These are phyloP conservation scores for Malacoraja senta DNA, from an alignment of 2,797 vertebrate species.

Conservation along the genomic window DNA sequence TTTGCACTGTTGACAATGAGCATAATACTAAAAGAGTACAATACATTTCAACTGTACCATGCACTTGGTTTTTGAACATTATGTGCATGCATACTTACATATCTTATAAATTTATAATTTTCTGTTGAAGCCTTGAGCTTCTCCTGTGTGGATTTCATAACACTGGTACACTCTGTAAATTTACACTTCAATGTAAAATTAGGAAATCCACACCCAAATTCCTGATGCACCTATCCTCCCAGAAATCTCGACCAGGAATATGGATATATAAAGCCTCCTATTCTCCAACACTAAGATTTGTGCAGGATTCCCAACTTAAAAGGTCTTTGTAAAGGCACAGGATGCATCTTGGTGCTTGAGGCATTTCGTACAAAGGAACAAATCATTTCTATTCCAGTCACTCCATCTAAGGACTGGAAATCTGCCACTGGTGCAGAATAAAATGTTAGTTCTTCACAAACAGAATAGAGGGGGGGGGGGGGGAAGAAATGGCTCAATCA, in stretches of 20 bases:
- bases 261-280: not conserved
- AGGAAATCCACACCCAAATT: not conserved
- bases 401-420: not conserved
- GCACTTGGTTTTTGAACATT: not conserved
- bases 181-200: not conserved
- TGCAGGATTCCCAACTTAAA: not conserved
- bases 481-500: not conserved
- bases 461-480: not conserved
- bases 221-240: not conserved
- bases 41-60: not conserved
- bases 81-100: not conserved
- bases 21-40: not conserved
- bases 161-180: not conserved
- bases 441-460: not conserved
- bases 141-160: not conserved
- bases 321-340: not conserved
- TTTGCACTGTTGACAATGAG: not conserved
- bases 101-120: not conserved
- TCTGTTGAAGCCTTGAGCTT: not conserved
- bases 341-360: not conserved
- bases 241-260: not conserved
- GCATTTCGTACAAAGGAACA: not conserved
- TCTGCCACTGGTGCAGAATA: conserved; percentile 14
- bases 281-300: conserved; percentile 10
- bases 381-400: conserved; percentile 24